These are phyloP conservation scores for Zonotrichia leucophrys DNA, from an alignment of 2,113 vertebrate species.

Conservation along the genomic window DNA sequence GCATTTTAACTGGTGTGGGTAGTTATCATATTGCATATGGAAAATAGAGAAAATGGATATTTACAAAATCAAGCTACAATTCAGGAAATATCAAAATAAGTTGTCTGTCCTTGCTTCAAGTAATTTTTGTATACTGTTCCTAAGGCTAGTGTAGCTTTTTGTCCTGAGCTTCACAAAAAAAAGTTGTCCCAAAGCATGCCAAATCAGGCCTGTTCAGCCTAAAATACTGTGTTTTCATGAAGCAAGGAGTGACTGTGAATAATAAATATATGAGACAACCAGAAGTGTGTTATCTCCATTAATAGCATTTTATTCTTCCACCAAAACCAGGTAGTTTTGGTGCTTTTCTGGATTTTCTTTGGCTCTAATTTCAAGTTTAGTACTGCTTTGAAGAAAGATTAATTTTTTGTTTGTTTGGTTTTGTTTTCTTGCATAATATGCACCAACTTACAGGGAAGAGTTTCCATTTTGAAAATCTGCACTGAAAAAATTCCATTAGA, in stretches of 20 bases:
- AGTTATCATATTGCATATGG: neutral
- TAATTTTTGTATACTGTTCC: neutral
- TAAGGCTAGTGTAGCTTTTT: neutral
- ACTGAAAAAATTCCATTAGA: slow-evolving; percentile 80
- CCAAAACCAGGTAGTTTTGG: neutral
- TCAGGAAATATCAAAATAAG: neutral
- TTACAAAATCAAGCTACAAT: neutral
- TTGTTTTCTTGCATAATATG: neutral
- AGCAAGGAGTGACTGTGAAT: neutral
- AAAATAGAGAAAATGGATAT: neutral
- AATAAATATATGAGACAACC: neutral
- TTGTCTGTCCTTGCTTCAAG: neutral
- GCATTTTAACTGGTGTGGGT: neutral
- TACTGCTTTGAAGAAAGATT: neutral
- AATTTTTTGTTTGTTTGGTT: neutral
- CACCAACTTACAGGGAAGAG: slow-evolving; percentile 77
- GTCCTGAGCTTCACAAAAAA: neutral
- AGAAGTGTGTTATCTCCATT: neutral
- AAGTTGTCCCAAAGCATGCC: neutral
- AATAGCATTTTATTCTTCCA: neutral
- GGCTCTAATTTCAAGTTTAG: neutral
- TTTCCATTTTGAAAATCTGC: slow-evolving; percentile 84
- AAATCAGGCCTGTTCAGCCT: neutral
- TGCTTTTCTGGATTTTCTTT: neutral
- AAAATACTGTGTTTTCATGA: neutral